Percentiles rank a stretch among this genome's conserved stretches.
These are phyloP conservation scores for Drosophila quinaria DNA, from an alignment of 2,888 invertebrate genomes.

Conservation along the genomic window DNA sequence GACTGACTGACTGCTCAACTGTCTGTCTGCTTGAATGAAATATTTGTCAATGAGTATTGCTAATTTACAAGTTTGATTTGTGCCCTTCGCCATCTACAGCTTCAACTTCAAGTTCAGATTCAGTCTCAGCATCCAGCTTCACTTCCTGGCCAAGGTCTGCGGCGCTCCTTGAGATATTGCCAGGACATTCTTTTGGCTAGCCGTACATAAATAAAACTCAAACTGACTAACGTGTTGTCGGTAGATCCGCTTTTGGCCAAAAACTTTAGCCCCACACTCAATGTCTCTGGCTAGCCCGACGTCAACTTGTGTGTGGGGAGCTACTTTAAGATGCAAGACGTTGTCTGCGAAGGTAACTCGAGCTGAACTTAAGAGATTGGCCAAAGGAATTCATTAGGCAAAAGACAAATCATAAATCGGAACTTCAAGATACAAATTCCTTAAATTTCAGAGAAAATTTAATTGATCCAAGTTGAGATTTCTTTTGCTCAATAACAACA, in stretches of 20 bases:
- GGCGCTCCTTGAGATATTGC: constrained; percentile 65
- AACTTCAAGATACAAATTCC: background rate
- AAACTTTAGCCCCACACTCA: constrained; percentile 13
- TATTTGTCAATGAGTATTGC: constrained; percentile 82
- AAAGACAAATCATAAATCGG: constrained; percentile 19
- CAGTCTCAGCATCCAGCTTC: constrained; percentile 16
- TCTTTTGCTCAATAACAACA: background rate
- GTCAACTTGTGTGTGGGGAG: background rate
- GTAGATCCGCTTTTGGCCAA: constrained; percentile 13
- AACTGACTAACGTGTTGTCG: constrained; percentile 45
- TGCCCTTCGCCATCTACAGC: constrained; percentile 39
- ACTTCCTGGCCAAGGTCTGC: constrained; percentile 32
- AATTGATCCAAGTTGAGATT: background rate
- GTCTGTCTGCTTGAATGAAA: constrained; percentile 67
- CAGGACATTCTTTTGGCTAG: constrained; percentile 72
- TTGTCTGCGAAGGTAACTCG: constrained; percentile 27
- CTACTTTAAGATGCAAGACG: constrained; percentile 40
- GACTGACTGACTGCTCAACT: constrained; percentile 21
- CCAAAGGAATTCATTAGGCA: constrained; percentile 24
- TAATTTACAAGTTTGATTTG: constrained; percentile 83
- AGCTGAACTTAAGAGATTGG: constrained; percentile 13
- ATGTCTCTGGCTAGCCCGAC: background rate
- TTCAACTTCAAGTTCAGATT: background rate
- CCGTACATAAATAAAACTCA: constrained; percentile 75
- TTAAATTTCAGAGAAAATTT: background rate